Evolutionary conservation across 2,888 invertebrate genomes (phyloP).

Genomic region (Muschampia plurimacula): DNA sequence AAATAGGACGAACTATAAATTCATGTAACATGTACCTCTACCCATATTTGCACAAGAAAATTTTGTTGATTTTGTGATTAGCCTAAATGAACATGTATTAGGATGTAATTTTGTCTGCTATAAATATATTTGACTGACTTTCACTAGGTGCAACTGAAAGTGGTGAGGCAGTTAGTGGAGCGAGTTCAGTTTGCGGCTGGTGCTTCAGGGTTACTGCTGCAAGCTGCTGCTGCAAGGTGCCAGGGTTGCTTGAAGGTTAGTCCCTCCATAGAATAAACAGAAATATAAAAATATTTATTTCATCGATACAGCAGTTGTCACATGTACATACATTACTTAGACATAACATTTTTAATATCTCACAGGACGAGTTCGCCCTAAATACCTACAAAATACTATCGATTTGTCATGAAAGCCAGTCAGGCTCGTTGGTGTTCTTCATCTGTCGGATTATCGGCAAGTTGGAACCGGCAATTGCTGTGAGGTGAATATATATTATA

Average conservation of each 20-base stretch:
- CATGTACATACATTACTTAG: too few relatives aligned
- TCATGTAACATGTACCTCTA: too few relatives aligned
- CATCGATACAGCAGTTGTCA: too few relatives aligned
- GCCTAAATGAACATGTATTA: too few relatives aligned
- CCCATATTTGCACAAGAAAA: too few relatives aligned
- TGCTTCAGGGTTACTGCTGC: slow-evolving; percentile 90
- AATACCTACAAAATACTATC: slow-evolving; percentile 89
- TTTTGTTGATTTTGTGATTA: too few relatives aligned
- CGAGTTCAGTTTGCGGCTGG: slow-evolving; percentile 82
- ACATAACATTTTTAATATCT: slow-evolving; percentile 40
- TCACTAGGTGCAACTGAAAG: slow-evolving; percentile 61
- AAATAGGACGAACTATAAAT: too few relatives aligned
- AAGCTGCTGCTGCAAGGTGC: slow-evolving; percentile 89
- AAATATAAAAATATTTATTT: too few relatives aligned
- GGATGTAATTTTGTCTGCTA: too few relatives aligned
- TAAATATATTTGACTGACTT: too few relatives aligned
- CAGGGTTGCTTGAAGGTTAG: slow-evolving; percentile 82
- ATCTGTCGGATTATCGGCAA: slow-evolving; percentile 89
- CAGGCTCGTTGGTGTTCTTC: slow-evolving; percentile 90
- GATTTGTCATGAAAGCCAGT: slow-evolving; percentile 89
- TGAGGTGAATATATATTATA: slow-evolving; percentile 54
- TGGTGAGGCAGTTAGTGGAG: slow-evolving; percentile 77
- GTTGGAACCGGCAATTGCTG: slow-evolving; percentile 81
- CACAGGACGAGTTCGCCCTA: slow-evolving; percentile 88
- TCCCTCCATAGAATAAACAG: too few relatives aligned